phyloP scores from a whole-genome alignment of 1,140 invertebrate species.

The Metopolophium dirhodum region DNA sequence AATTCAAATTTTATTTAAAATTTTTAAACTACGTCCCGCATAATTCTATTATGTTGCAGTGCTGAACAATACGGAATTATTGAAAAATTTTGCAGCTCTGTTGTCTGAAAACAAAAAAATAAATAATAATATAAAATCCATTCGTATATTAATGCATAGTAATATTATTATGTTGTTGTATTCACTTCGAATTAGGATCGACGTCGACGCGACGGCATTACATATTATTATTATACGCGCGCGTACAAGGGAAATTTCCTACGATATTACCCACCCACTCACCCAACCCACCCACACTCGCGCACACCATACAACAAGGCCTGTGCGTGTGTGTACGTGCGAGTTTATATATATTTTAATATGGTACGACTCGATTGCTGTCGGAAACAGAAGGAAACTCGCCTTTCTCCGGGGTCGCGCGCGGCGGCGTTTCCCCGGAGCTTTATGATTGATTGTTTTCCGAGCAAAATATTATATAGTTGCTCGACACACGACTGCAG shows the following conservation, averaged over 20 bases:
- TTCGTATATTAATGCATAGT: neutral
- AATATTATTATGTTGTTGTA: neutral
- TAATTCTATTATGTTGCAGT: conserved; percentile 47
- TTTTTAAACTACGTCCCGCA: neutral
- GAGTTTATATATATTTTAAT: neutral
- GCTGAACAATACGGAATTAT: conserved; percentile 55
- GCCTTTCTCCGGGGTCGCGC: neutral
- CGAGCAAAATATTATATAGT: conserved; percentile 3
- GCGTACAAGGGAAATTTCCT: neutral
- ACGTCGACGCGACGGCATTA: neutral
- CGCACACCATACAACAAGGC: neutral
- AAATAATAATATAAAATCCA: conserved; percentile 53
- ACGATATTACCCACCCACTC: neutral
- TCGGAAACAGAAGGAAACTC: conserved; percentile 56
- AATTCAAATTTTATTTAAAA: neutral
- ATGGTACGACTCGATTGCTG: conserved; percentile 46
- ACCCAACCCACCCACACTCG: neutral
- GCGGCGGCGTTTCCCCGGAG: conserved; percentile 35
- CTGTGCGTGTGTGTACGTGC: neutral
- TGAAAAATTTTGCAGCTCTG: conserved; percentile 46
- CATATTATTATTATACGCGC: neutral
- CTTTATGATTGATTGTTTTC: conserved; percentile 56
- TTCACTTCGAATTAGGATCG: conserved; percentile 23
- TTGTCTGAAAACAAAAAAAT: conserved; percentile 28
- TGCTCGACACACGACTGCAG: neutral